phyloP scores from a whole-genome alignment of 2,797 vertebrate species.

The Peromyscus melanophrys region DNA sequence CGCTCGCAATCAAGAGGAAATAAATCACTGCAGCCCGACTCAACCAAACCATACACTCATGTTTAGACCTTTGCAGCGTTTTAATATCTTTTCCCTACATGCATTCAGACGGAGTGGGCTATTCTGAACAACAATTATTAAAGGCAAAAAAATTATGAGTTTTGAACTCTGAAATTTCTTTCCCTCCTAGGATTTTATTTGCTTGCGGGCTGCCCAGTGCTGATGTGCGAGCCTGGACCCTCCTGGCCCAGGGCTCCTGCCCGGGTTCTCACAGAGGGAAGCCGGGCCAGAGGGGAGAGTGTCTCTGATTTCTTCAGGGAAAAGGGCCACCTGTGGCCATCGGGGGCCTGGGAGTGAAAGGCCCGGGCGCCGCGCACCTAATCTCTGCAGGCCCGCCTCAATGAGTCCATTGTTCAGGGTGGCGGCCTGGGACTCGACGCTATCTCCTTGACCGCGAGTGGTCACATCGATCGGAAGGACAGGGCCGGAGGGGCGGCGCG shows the following conservation, averaged over 20 bases:
- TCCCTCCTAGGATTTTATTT: neutral
- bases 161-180: neutral
- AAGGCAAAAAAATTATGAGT: neutral
- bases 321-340: conserved; percentile 81
- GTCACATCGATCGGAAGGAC: conserved; percentile 91
- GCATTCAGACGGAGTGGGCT: neutral
- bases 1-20: neutral
- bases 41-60: neutral
- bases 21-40: neutral
- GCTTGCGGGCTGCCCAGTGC: neutral
- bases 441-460: conserved; percentile 88
- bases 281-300: neutral
- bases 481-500: conserved; percentile 71
- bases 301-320: conserved; percentile 77
- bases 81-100: neutral
- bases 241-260: neutral
- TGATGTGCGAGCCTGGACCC: neutral
- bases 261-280: neutral
- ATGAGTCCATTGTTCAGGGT: conserved; percentile 86
- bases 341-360: conserved; percentile 27
- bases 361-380: conserved; percentile 21
- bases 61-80: neutral
- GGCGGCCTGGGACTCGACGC: conserved; percentile 83
- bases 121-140: neutral
- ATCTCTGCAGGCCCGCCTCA: conserved; percentile 73